Evolutionary conservation across 2,888 invertebrate genomes (phyloP).

Genomic region (Odontocerum albicorne): DNA sequence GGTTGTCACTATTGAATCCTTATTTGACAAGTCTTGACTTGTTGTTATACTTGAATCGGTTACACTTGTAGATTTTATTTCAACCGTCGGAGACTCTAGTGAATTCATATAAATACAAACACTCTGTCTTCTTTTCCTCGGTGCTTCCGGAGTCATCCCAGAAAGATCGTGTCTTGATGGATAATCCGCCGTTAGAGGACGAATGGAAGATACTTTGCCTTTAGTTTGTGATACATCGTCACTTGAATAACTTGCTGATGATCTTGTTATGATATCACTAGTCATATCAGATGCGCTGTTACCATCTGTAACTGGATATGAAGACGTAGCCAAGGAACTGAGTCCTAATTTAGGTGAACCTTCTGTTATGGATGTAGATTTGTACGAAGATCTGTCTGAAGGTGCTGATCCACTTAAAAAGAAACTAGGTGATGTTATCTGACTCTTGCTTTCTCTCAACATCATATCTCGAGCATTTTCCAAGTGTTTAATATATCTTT

Average conservation of each 20-base stretch:
- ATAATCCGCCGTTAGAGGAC: constrained; percentile 18
- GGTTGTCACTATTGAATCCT: constrained; percentile 1
- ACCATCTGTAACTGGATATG: constrained; percentile 31
- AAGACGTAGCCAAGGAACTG: constrained; percentile 34
- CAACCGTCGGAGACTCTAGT: constrained; percentile 28
- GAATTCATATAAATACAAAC: constrained; percentile 37
- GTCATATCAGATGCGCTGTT: constrained; percentile 25
- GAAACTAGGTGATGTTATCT: constrained; percentile 26
- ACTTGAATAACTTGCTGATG: constrained; percentile 34
- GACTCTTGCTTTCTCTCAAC: constrained; percentile 16
- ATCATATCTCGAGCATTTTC: constrained; percentile 25
- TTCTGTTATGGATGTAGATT: constrained; percentile 30
- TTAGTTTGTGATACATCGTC: constrained; percentile 29
- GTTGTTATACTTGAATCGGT: constrained; percentile 18
- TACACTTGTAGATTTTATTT: constrained; percentile 28
- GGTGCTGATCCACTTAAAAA: constrained; percentile 21
- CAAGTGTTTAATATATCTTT: constrained; percentile 30
- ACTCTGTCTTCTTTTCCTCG: constrained; percentile 35
- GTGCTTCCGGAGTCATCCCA: constrained; percentile 13
- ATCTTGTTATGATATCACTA: constrained; percentile 27
- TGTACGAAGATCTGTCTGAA: constrained; percentile 31
- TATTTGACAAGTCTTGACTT: constrained; percentile 16
- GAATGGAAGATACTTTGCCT: constrained; percentile 13
- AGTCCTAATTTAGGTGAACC: constrained; percentile 35
- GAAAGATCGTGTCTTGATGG: constrained; percentile 12